These are phyloP conservation scores for Gymnothorax reevesii DNA, from an alignment of 2,797 vertebrate genomes.

Conservation along the genomic window DNA sequence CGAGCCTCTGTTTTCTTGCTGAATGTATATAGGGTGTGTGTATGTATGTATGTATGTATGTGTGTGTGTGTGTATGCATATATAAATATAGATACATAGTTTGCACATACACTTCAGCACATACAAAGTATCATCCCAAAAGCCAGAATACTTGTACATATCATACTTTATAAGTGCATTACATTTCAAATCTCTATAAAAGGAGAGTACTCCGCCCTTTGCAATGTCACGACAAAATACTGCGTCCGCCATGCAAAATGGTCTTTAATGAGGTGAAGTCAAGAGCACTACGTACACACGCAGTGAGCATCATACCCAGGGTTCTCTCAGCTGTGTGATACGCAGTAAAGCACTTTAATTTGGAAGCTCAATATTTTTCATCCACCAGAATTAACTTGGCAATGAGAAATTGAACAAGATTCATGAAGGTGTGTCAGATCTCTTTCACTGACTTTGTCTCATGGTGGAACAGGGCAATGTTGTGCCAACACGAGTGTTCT, in stretches of 20 bases:
- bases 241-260: background rate
- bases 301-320: no score
- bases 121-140: background rate
- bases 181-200: background rate
- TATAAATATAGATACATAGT: background rate
- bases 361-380: background rate
- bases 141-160: background rate
- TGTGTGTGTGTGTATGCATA: no score
- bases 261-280: background rate
- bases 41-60: no score
- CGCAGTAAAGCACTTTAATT: background rate
- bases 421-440: background rate
- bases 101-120: background rate
- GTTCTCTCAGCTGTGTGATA: background rate
- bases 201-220: background rate
- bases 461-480: background rate
- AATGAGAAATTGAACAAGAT: background rate
- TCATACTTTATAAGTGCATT: background rate
- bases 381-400: background rate
- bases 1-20: slow-evolving; percentile 45
- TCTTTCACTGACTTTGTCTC: background rate
- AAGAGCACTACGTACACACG: background rate
- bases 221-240: background rate
- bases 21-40: no score
- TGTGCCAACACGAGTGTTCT: background rate